phyloP scores from a whole-genome alignment of 1,140 invertebrate genomes.

The Drosophila melanogaster region Release_6_plus_ISO1_MT NT_033779.5:8793001-8793500 shows the following conservation, averaged over 20 bases:
- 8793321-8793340: conserved; percentile 61
- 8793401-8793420: conserved; percentile 64
- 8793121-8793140: conserved; percentile 60
- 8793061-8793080: conserved; percentile 21
- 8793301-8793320: conserved; percentile 70
- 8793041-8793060: conserved; percentile 19
- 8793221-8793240: conserved; percentile 28
- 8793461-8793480: conserved; percentile 24
- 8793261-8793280: conserved; percentile 73
- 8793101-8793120: conserved; percentile 76
- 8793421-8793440: conserved; percentile 70
- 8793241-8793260: conserved; percentile 50
- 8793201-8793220: conserved; percentile 27
- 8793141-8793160: conserved; percentile 53
- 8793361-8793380: conserved; percentile 8
- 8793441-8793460: conserved; percentile 32
- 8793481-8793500: conserved; percentile 67
- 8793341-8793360: conserved; percentile 22
- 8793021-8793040: too few relatives aligned
- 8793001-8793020: too few relatives aligned
- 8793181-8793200: neutral
- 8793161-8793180: conserved; percentile 3
- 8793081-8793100: conserved; percentile 73
- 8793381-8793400: neutral
- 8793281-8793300: conserved; percentile 79